phyloP scores from a whole-genome alignment of 2,113 vertebrate genomes.

The Electrona antarctica region DNA sequence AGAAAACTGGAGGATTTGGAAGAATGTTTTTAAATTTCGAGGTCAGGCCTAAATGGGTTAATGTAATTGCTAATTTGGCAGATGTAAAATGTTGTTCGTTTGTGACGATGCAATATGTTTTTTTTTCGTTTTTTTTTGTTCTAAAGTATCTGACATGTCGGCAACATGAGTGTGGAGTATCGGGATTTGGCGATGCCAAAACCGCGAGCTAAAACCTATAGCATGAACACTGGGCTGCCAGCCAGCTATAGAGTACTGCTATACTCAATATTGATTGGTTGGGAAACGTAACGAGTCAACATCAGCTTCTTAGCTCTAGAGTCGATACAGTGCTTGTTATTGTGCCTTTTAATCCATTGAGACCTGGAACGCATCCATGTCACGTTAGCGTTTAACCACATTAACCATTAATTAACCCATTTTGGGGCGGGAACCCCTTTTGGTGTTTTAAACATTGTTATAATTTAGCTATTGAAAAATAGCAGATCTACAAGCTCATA shows the following conservation, averaged over 20 bases:
- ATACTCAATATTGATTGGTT: constrained; percentile 35
- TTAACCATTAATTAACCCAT: no score
- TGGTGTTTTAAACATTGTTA: no score
- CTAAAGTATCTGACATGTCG: not conserved
- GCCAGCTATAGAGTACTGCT: constrained; percentile 10
- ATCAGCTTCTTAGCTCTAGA: constrained; percentile 15
- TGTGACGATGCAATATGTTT: not conserved
- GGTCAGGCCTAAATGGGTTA: no score
- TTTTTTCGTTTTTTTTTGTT: not conserved
- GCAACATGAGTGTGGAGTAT: not conserved
- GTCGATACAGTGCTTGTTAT: constrained; percentile 22
- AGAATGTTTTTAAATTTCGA: no score
- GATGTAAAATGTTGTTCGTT: constrained; percentile 17
- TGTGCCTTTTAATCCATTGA: constrained; percentile 23
- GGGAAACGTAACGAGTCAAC: constrained; percentile 36
- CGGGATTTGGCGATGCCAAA: not conserved
- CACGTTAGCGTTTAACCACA: no score
- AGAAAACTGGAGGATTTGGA: no score
- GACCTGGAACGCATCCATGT: no score
- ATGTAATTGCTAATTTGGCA: constrained; percentile 17
- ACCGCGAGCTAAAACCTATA: not conserved
- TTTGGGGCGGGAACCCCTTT: no score
- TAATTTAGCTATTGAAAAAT: no score
- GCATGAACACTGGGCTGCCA: constrained; percentile 21
- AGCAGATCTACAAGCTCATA: no score